phyloP scores from a whole-genome alignment of 2,888 invertebrate genomes.

The Macaria notata region DNA sequence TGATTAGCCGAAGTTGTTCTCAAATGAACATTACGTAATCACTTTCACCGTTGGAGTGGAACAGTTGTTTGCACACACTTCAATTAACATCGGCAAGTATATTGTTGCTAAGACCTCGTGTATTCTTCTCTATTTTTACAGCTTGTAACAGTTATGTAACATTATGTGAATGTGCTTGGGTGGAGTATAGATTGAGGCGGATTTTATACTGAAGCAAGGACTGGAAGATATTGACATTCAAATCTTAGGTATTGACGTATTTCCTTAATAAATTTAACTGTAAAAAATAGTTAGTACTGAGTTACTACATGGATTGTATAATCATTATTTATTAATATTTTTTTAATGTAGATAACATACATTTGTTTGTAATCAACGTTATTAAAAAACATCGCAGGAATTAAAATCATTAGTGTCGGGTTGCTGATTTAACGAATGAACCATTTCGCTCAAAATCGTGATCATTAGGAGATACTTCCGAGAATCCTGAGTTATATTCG shows the following conservation, averaged over 20 bases:
- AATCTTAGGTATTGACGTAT: too few relatives aligned
- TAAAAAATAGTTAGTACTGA: too few relatives aligned
- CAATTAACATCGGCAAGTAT: slow-evolving; percentile 67
- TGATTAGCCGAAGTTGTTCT: slow-evolving; percentile 46
- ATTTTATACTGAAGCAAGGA: not conserved
- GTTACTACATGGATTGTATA: too few relatives aligned
- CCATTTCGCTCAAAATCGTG: slow-evolving; percentile 21
- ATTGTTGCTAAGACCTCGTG: slow-evolving; percentile 43
- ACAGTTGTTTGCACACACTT: slow-evolving; percentile 57
- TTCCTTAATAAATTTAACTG: too few relatives aligned
- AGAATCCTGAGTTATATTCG: slow-evolving; percentile 14
- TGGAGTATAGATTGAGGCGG: slow-evolving; percentile 1
- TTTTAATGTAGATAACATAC: too few relatives aligned
- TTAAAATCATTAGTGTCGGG: not conserved
- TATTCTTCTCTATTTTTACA: slow-evolving; percentile 50
- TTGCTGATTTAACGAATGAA: slow-evolving; percentile 25
- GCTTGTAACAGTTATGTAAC: slow-evolving; percentile 28
- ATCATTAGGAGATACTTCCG: slow-evolving; percentile 23
- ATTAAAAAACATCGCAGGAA: too few relatives aligned
- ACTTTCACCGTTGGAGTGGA: slow-evolving; percentile 59
- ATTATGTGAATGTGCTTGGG: slow-evolving; percentile 9
- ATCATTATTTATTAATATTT: too few relatives aligned
- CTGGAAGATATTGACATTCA: too few relatives aligned
- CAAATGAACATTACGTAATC: slow-evolving; percentile 56
- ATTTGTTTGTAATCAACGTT: too few relatives aligned